Base-by-base conservation (phyloP, 1,140 invertebrate genomes). In the Proctacanthus coquilletti region DNA sequence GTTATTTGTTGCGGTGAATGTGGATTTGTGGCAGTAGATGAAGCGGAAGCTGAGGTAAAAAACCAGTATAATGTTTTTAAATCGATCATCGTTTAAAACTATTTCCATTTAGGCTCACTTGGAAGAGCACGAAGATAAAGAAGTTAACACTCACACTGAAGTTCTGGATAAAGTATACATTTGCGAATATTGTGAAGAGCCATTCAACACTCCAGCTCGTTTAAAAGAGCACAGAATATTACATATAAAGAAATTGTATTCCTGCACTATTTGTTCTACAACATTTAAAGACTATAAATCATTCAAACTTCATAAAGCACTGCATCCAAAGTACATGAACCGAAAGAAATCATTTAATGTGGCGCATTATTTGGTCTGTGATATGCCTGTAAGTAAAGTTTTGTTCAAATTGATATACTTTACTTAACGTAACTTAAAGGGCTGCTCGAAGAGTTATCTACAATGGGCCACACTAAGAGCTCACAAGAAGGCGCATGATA, bases 1-100 rank as follows among this genome's bases (percentile, higher is more conserved):
- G 50, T 27, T 8, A 9, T 13, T 27, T 27, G 23, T 13, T 27
- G 23, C 23, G 13, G 23, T 27, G 13, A 9, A 8, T 27, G 23
- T 27, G 23, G 23, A 27, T 27, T 27, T 13, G 23, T 27, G 8
- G 23, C 8, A 27, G 23, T 9, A 27, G 13, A 13, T 13, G 23
- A 27, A 9, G 23, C 23, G 23, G 23, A 27, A 9, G 13, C 23
- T 27, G 23, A 27, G 13, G 23, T 27, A 27, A 9, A 13, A 8
- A 9, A n/a, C n/a, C 13, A 27, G 8, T 27, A 27, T 27, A 13
- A 9, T 9, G 13, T 27, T 8, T 9, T 27, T 27, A 13, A 9
- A 9, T 9, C 8, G 13, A 27, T 27, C 23, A 27, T 27, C n/a
- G n/a, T n/a, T n/a, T n/a, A n/a, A n/a, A n/a, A n/a, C 13, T 27